Percentiles rank a stretch among this genome's conserved stretches.
Evolutionary conservation across 2,888 invertebrate genomes (phyloP).

Genomic region (Aleiodes alternator): DNA sequence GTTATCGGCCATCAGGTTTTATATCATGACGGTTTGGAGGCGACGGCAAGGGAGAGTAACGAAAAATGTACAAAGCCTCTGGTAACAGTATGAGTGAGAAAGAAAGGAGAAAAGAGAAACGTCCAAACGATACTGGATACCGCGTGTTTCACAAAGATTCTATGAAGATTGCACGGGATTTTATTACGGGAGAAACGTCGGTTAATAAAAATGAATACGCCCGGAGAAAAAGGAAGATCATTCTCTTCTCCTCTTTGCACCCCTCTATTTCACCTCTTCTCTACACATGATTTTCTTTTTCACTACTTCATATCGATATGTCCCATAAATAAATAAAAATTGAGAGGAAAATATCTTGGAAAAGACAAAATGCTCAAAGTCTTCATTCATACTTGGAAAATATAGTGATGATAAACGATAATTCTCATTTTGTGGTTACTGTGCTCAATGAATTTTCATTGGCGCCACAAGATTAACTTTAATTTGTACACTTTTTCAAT

Average conservation of each 20-base stretch:
- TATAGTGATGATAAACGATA: too few species aligned
- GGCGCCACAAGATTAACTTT: constrained; percentile 15
- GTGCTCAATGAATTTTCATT: too few species aligned
- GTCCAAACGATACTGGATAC: constrained; percentile 70
- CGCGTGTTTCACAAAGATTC: constrained; percentile 75
- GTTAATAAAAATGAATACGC: constrained; percentile 75
- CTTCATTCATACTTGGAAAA: too few species aligned
- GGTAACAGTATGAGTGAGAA: constrained; percentile 18
- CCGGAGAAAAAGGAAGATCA: constrained; percentile 34
- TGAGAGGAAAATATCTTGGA: not conserved
- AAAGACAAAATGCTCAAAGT: not conserved
- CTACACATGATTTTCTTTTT: constrained; percentile 16
- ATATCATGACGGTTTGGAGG: constrained; percentile 63
- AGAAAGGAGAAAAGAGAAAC: constrained; percentile 57
- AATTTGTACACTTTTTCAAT: not conserved
- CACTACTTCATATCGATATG: constrained; percentile 18
- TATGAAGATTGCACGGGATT: constrained; percentile 75
- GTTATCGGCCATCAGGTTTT: constrained; percentile 76
- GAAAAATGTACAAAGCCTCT: constrained; percentile 27
- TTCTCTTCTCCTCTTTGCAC: constrained; percentile 22
- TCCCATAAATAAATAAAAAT: not conserved
- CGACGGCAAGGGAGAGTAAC: constrained; percentile 43
- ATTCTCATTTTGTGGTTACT: too few species aligned
- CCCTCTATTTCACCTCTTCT: constrained; percentile 1
- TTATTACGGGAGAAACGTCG: constrained; percentile 75